Conservation (phyloP, 2,113 vertebrate species). For the Phyllopteryx taeniolatus region DNA sequence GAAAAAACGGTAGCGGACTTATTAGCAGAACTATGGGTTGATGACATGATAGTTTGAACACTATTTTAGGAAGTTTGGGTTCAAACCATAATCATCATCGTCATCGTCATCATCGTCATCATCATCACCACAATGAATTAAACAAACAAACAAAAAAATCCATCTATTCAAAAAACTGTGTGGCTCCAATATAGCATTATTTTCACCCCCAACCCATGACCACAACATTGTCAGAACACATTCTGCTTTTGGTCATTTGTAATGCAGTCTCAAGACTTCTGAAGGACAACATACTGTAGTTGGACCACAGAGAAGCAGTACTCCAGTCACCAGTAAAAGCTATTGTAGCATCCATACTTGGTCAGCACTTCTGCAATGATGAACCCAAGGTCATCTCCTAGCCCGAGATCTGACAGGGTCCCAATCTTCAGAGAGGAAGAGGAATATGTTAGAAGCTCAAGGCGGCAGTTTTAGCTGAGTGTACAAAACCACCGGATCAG, state of each 20-base stretch:
- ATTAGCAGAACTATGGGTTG: too few relatives aligned
- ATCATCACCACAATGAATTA: too few relatives aligned
- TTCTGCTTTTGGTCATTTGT: neutral
- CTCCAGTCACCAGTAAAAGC: constrained; percentile 16
- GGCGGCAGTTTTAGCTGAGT: constrained; percentile 42
- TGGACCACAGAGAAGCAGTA: constrained; percentile 13
- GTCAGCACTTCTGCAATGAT: constrained; percentile 50
- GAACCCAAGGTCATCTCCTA: constrained; percentile 44
- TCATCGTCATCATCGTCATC: too few relatives aligned
- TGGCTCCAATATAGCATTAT: neutral
- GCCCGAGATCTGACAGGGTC: constrained; percentile 44
- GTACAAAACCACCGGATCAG: constrained; percentile 22
- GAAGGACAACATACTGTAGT: constrained; percentile 23
- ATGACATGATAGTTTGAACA: too few relatives aligned
- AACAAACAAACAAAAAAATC: too few relatives aligned
- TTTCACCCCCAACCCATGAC: too few relatives aligned
- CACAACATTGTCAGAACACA: too few relatives aligned
- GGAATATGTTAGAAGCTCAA: constrained; percentile 41
- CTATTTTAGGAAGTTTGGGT: too few relatives aligned
- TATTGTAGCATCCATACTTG: constrained; percentile 22
- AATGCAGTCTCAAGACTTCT: constrained; percentile 11
- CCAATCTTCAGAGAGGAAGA: constrained; percentile 43
- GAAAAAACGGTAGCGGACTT: too few relatives aligned
- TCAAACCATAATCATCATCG: too few relatives aligned
- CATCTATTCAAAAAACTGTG: neutral